phyloP scores from a whole-genome alignment of 2,113 vertebrate species.

The Hippocampus barbouri region DNA sequence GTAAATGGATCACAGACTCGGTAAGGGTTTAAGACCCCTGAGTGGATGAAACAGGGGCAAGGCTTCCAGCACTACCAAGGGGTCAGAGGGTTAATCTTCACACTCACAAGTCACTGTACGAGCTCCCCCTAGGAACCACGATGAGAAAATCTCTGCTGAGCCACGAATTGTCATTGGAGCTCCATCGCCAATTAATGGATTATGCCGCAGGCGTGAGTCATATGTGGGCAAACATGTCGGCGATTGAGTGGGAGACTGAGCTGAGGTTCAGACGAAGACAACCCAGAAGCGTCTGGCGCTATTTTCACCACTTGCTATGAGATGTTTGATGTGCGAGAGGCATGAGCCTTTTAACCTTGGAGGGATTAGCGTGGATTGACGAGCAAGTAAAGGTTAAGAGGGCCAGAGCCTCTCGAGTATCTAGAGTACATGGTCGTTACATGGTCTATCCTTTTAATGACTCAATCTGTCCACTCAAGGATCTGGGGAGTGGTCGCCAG shows the following conservation, averaged over 20 bases:
- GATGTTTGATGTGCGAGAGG: constrained; percentile 39
- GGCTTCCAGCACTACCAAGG: constrained; percentile 29
- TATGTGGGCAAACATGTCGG: background rate
- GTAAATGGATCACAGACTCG: constrained; percentile 49
- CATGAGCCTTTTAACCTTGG: constrained; percentile 19
- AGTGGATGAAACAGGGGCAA: constrained; percentile 35
- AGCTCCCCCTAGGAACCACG: constrained; percentile 12
- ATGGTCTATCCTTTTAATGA: constrained; percentile 41
- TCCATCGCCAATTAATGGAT: background rate
- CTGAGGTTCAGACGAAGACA: background rate
- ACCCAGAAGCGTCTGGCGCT: background rate
- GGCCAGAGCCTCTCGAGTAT: constrained; percentile 23
- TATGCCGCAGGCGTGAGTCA: background rate
- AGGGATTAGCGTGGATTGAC: constrained; percentile 32
- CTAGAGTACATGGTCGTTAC: constrained; percentile 18
- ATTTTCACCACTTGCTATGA: constrained; percentile 2
- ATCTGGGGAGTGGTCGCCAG: too few relatives aligned
- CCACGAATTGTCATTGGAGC: background rate
- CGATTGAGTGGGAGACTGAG: background rate
- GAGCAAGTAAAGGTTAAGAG: constrained; percentile 41
- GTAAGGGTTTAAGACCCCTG: constrained; percentile 50
- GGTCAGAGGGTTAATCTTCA: constrained; percentile 36
- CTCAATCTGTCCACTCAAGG: constrained; percentile 16
- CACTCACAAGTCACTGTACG: constrained; percentile 8
- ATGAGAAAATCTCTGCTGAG: constrained; percentile 12